Percentiles rank a stretch among this genome's conserved stretches.
Conservation (phyloP, 2,113 vertebrate genomes). For the Microcebus lehilahytsara region DNA sequence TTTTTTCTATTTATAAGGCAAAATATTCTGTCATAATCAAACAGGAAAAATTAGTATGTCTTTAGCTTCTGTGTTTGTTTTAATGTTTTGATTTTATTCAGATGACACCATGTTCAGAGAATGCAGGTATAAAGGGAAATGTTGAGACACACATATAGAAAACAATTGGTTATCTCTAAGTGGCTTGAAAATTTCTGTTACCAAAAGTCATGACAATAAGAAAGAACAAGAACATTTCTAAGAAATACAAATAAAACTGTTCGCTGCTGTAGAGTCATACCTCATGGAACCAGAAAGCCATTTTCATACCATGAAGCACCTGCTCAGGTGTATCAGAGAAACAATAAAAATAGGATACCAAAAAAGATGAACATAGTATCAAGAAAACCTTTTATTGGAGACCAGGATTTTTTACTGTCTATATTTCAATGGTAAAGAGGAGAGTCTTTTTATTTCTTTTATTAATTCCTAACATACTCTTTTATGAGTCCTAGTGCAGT, state of each 20-base stretch:
- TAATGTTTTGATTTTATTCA: not conserved
- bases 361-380: not conserved
- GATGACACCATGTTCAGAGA: not conserved
- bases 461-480: not conserved
- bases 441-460: not conserved
- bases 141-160: not conserved
- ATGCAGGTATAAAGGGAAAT: not conserved
- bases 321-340: not conserved
- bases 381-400: not conserved
- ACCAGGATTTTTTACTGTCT: not conserved
- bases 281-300: not conserved
- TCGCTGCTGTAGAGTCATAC: not conserved
- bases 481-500: not conserved
- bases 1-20: constrained; percentile 26
- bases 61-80: not conserved
- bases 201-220: not conserved
- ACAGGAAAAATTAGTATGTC: not conserved
- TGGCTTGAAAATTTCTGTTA: not conserved
- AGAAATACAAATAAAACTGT: not conserved
- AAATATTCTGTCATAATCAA: not conserved
- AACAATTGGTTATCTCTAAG: not conserved
- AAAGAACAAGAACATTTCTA: not conserved
- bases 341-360: not conserved
- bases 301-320: not conserved
- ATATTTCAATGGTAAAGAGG: not conserved